phyloP scores from a whole-genome alignment of 2,888 invertebrate species.

The Bombyx huttoni region DNA sequence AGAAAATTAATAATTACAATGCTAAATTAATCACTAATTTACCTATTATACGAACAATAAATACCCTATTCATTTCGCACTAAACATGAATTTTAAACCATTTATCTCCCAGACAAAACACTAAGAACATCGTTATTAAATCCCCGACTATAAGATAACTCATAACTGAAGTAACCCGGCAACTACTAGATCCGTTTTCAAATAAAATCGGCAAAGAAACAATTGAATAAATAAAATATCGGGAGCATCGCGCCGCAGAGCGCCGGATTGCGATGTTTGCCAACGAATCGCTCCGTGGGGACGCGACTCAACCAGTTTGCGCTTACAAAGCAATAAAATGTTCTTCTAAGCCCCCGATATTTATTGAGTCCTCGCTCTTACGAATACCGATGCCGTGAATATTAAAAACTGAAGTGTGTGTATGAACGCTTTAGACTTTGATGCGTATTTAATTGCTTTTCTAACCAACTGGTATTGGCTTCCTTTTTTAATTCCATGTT shows the following conservation, averaged over 20 bases:
- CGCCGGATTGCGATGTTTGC: slow-evolving; percentile 49
- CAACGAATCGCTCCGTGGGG: slow-evolving; percentile 61
- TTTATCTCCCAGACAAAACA: too few relatives aligned
- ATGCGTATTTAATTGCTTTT: neutral
- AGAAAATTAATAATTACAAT: too few relatives aligned
- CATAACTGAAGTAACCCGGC: too few relatives aligned
- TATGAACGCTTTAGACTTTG: neutral
- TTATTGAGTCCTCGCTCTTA: slow-evolving; percentile 31
- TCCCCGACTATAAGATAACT: too few relatives aligned
- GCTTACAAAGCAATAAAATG: slow-evolving; percentile 51
- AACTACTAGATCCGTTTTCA: neutral
- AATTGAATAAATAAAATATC: slow-evolving; percentile 4
- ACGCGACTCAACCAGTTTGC: slow-evolving; percentile 38
- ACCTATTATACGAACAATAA: too few relatives aligned
- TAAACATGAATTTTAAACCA: too few relatives aligned
- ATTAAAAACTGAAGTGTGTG: neutral
- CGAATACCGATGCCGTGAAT: neutral
- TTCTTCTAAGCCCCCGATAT: slow-evolving; percentile 39
- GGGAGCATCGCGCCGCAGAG: slow-evolving; percentile 3
- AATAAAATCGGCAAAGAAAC: neutral
- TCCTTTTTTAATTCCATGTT: neutral
- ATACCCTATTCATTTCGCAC: too few relatives aligned
- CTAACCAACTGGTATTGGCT: neutral
- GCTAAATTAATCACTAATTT: too few relatives aligned
- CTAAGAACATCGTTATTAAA: too few relatives aligned